These are phyloP conservation scores for Leptodactylus fuscus DNA, from an alignment of 2,113 vertebrate species.

Conservation along the genomic window DNA sequence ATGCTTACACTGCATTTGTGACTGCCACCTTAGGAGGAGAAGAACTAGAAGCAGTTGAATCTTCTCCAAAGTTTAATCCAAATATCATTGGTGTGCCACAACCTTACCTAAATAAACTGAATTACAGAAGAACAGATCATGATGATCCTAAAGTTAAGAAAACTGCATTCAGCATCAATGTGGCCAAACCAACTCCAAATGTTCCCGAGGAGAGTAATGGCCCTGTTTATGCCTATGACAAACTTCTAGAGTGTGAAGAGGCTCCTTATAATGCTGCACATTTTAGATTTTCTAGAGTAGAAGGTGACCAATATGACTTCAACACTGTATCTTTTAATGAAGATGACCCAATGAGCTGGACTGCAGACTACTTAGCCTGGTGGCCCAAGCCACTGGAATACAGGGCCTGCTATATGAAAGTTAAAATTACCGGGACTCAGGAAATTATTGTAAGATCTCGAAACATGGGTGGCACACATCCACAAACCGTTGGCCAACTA, in stretches of 20 bases:
- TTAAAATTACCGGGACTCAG: conserved; percentile 84
- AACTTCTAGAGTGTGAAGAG: conserved; percentile 88
- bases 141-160: conserved; percentile 87
- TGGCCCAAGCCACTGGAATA: conserved; percentile 98
- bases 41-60: conserved; percentile 90
- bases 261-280: conserved; percentile 86
- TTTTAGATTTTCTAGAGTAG: conserved; percentile 94
- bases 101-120: conserved; percentile 88
- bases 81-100: conserved; percentile 90
- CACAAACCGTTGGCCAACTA: conserved; percentile 87
- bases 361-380: conserved; percentile 94
- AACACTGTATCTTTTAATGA: conserved; percentile 96
- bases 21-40: conserved; percentile 93
- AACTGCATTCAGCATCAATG: conserved; percentile 91
- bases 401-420: conserved; percentile 94
- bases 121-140: conserved; percentile 91
- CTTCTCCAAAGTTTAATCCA: conserved; percentile 89
- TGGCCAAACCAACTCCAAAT: conserved; percentile 90
- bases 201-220: conserved; percentile 88
- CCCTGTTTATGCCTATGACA: conserved; percentile 91
- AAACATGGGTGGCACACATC: conserved; percentile 96
- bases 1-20: conserved; percentile 90
- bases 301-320: conserved; percentile 91
- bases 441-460: conserved; percentile 93
- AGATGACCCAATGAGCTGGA: conserved; percentile 97